Percentiles rank a stretch among this genome's conserved stretches.
phyloP scores from a whole-genome alignment of 1,140 invertebrate species.

The Hylaeus anthracinus region DNA sequence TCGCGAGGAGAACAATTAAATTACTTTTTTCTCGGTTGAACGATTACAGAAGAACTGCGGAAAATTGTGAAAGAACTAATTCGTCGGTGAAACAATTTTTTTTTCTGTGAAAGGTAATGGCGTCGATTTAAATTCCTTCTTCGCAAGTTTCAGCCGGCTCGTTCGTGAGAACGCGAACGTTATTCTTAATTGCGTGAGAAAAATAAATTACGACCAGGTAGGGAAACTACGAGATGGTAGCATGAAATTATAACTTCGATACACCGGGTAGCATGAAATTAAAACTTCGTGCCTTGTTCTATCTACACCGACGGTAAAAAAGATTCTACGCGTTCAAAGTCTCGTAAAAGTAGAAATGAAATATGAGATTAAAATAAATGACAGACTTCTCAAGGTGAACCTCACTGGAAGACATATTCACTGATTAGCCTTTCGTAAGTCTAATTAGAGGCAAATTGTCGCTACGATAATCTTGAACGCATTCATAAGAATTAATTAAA shows the following conservation, averaged over 20 bases:
- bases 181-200: conserved; percentile 47
- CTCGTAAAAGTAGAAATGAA: background rate
- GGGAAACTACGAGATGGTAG: background rate
- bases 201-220: conserved; percentile 1
- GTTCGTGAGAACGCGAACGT: conserved; percentile 33
- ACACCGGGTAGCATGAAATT: background rate
- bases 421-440: background rate
- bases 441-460: background rate
- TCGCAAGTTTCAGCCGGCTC: background rate
- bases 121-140: conserved; percentile 4
- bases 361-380: background rate
- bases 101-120: background rate
- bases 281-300: background rate
- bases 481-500: too few species aligned
- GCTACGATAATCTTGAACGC: background rate
- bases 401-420: background rate
- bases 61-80: background rate
- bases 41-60: background rate
- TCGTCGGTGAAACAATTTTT: background rate
- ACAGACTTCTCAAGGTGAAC: background rate
- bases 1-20: too few species aligned
- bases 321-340: background rate
- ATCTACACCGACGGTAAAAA: background rate
- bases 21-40: too few species aligned
- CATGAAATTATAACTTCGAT: background rate